Evolutionary conservation across 2,888 invertebrate species (phyloP), one percentile per base, ranked within the genome.

Genomic region (Diarsia brunnea): DNA sequence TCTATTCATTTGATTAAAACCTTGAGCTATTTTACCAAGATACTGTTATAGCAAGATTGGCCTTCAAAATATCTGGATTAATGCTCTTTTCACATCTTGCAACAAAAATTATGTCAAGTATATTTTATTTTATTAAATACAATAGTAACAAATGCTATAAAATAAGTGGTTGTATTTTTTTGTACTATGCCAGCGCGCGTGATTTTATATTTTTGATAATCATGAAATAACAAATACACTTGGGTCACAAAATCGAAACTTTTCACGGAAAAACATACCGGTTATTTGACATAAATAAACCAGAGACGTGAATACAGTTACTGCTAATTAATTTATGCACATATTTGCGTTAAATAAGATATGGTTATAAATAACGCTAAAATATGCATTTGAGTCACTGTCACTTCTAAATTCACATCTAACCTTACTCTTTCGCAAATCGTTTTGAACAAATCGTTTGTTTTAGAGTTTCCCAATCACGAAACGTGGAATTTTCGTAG

Each of bases 71-170:
- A 49, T 71, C 55, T 68, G 68, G 67, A 69, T 79, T 73, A 49
- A 60, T 63, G 51, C 24, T 31, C n/a, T 69, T 55, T 45, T 70
- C 10, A 76, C 61, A 76, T 76, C 4, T 63, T 68, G 38, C 14
- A 60, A 31, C 61, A 55, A 81, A 84, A 81, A 81, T 27, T n/a
- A 51, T 84, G 78, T 78, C 84, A 84, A 78, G 78, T 75, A 69
- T 73, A 61, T 70, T 68, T n/a, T 78, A 53, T n/a, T n/a, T n/a
- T n/a, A n/a, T n/a, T n/a, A n/a, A n/a, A n/a, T 78, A 75, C 38
- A 64, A 67, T 65, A 75, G 66, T 73, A 65, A 49, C n/a, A 21
- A 43, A 67, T 49, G 69, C 27, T 66, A 31, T 61, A 61, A 72
- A 72, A 63, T 53, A 38, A 64, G n/a, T 67, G 38, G 60, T 73